A percentile compares a stretch with the other conserved stretches of the same genome.
Evolutionary conservation across 1,140 invertebrate genomes (phyloP).

Genomic region (Bombus fervidus): DNA sequence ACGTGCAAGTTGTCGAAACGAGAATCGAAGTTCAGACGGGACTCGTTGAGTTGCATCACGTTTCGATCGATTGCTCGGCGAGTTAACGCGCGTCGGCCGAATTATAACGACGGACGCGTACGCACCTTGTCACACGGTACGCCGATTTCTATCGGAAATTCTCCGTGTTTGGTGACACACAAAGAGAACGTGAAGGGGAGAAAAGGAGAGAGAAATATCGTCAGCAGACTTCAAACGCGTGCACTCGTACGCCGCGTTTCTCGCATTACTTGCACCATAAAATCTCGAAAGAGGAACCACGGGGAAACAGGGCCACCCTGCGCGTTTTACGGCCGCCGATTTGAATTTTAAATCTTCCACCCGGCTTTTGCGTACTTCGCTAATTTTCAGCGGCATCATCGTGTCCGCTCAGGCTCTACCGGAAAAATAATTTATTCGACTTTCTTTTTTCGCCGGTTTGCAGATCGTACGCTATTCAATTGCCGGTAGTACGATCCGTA

Average conservation of each 20-base stretch:
- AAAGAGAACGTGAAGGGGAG: not conserved
- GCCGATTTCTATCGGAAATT: conserved; percentile 51
- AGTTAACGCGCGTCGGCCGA: conserved; percentile 19
- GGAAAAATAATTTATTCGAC: conserved; percentile 29
- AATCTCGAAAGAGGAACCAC: conserved; percentile 50
- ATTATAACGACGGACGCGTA: conserved; percentile 13
- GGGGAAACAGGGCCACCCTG: conserved; percentile 24
- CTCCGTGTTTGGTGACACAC: conserved; percentile 23
- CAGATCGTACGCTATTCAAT: conserved; percentile 20
- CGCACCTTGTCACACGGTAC: conserved; percentile 31
- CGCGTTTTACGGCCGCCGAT: conserved; percentile 59
- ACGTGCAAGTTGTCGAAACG: not conserved
- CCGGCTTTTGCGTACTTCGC: conserved; percentile 55
- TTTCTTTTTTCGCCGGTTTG: not conserved
- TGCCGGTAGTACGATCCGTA: not conserved
- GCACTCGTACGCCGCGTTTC: conserved; percentile 41
- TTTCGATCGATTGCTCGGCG: conserved; percentile 35
- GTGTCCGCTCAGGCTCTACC: not conserved
- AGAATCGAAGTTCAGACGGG: not conserved
- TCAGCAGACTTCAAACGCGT: conserved; percentile 61
- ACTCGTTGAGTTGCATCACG: not conserved
- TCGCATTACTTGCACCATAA: conserved; percentile 62
- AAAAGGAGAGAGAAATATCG: conserved; percentile 47
- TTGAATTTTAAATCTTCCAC: conserved; percentile 69
- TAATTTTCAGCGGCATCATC: conserved; percentile 60